Evolutionary conservation across 2,888 invertebrate species (phyloP).

Genomic region (Lepidonotus clava): DNA sequence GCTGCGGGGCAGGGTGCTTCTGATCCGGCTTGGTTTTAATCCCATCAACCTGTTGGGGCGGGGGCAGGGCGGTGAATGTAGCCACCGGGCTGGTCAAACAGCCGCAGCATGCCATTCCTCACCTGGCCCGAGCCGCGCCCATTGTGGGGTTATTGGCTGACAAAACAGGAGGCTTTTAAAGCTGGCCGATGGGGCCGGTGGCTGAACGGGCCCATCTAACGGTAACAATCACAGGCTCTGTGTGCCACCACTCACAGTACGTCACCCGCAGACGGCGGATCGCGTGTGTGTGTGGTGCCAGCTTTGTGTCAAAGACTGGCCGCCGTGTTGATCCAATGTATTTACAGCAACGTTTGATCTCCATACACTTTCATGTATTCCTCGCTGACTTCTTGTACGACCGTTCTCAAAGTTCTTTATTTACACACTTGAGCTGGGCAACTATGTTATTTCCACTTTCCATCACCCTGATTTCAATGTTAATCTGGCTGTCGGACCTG

Average conservation of each 20-base stretch:
- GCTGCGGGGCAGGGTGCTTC: no score
- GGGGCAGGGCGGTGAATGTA: not conserved
- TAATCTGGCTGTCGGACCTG: no score
- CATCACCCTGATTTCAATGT: not conserved
- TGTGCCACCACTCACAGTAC: no score
- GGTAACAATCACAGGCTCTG: not conserved
- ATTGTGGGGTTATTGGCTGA: conserved; percentile 6
- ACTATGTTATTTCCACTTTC: not conserved
- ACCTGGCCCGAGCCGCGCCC: not conserved
- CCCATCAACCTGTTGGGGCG: not conserved
- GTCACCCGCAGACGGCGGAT: no score
- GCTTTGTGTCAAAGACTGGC: no score
- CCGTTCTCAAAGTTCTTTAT: not conserved
- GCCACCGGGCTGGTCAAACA: not conserved
- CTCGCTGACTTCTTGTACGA: not conserved
- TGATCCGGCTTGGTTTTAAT: no score
- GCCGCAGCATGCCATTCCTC: not conserved
- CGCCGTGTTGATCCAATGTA: conserved; percentile 10
- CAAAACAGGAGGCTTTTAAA: conserved; percentile 8
- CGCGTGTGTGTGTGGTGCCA: no score
- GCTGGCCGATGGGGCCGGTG: not conserved
- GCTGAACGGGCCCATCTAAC: no score
- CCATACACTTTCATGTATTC: not conserved
- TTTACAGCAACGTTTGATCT: conserved; percentile 11
- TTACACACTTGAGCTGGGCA: conserved; percentile 19